These are phyloP conservation scores for Pandemis cinnamomeana DNA, from an alignment of 2,888 invertebrate genomes.

Conservation along the genomic window DNA sequence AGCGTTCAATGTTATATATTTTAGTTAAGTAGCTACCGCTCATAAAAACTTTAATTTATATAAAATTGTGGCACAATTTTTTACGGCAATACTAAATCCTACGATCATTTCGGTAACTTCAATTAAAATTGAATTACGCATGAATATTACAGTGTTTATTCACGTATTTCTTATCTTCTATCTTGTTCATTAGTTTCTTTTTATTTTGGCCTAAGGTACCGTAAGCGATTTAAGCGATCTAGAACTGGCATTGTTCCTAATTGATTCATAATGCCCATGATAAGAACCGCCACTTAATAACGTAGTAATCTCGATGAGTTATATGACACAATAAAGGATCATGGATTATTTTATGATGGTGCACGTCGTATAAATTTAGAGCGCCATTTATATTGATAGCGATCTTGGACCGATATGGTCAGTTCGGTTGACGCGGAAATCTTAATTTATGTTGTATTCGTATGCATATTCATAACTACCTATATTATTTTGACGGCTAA, in stretches of 20 bases:
- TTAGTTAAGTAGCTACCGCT: too few relatives aligned
- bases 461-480: background rate
- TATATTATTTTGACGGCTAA: background rate
- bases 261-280: slow-evolving; percentile 67
- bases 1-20: too few relatives aligned
- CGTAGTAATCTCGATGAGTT: slow-evolving; percentile 22
- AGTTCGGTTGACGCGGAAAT: background rate
- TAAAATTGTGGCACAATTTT: too few relatives aligned
- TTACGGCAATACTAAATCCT: too few relatives aligned
- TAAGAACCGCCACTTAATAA: slow-evolving; percentile 48
- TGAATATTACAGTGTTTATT: too few relatives aligned
- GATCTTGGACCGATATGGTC: slow-evolving; percentile 10
- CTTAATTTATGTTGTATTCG: background rate
- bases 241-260: slow-evolving; percentile 51
- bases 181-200: too few relatives aligned
- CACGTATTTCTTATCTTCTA: too few relatives aligned
- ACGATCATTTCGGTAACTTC: too few relatives aligned
- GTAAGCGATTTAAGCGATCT: background rate
- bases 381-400: slow-evolving; percentile 20
- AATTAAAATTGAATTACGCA: too few relatives aligned
- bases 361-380: slow-evolving; percentile 15
- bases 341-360: slow-evolving; percentile 24
- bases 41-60: too few relatives aligned
- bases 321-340: slow-evolving; percentile 18
- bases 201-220: background rate